Percentiles rank a stretch among this genome's conserved stretches.
Evolutionary conservation across 2,113 vertebrate genomes (phyloP).

Genomic region (Suncus etruscus): DNA sequence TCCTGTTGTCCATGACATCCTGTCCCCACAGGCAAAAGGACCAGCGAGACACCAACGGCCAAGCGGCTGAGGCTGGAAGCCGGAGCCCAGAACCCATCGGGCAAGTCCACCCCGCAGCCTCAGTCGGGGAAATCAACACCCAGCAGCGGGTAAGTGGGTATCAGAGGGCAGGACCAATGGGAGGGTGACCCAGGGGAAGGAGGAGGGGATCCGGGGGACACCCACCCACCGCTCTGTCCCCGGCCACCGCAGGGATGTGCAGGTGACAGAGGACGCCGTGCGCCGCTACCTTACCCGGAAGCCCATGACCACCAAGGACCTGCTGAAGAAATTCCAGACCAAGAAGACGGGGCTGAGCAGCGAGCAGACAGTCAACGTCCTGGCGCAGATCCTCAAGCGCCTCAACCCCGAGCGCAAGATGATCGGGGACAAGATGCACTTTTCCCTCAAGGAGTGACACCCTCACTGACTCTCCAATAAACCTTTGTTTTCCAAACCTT

Average conservation of each 20-base stretch:
- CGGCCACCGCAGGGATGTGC: slow-evolving; percentile 89
- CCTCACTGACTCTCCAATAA: neutral
- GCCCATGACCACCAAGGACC: slow-evolving; percentile 97
- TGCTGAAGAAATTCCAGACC: slow-evolving; percentile 97
- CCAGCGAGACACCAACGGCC: slow-evolving; percentile 88
- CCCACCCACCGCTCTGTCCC: too few relatives aligned
- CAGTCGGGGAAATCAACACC: slow-evolving; percentile 94
- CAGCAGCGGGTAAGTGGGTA: slow-evolving; percentile 89
- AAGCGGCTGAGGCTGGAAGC: slow-evolving; percentile 93
- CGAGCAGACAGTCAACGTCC: slow-evolving; percentile 95
- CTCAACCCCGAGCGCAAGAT: slow-evolving; percentile 96
- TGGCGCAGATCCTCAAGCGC: slow-evolving; percentile 96
- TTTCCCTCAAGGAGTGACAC: slow-evolving; percentile 93
- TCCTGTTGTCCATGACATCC: too few relatives aligned
- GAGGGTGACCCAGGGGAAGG: neutral
- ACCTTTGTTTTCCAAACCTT: neutral
- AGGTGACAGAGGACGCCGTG: slow-evolving; percentile 94
- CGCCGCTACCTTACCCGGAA: slow-evolving; percentile 95
- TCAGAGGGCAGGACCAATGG: accelerated
- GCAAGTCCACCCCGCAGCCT: slow-evolving; percentile 93
- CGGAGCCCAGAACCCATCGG: slow-evolving; percentile 89
- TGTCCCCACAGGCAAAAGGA: slow-evolving; percentile 89
- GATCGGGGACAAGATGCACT: slow-evolving; percentile 96
- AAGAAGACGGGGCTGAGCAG: slow-evolving; percentile 96
- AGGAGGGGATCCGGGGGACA: too few relatives aligned